Conservation (phyloP, 2,888 invertebrate genomes). For the Mythimna impura region DNA sequence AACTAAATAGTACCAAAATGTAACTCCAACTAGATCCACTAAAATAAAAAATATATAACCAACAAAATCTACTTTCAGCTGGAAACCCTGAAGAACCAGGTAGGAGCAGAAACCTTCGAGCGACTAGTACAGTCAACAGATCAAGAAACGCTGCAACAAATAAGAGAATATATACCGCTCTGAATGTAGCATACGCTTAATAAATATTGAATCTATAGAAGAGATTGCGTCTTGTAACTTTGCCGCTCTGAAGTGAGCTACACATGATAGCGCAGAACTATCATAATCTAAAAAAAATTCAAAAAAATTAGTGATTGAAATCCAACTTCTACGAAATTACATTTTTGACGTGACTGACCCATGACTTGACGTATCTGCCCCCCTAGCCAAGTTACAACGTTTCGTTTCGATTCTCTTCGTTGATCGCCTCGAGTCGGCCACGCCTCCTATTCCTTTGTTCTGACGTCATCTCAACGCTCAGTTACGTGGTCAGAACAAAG, state of each 20-base stretch:
- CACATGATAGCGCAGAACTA: background rate
- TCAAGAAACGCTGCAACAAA: slow-evolving; percentile 93
- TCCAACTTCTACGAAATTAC: background rate
- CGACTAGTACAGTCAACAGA: slow-evolving; percentile 94
- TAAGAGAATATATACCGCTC: slow-evolving; percentile 91
- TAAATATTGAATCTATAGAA: slow-evolving; percentile 23
- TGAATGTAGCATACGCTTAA: slow-evolving; percentile 65
- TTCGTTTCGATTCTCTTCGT: no score
- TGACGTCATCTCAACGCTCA: no score
- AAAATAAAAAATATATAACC: background rate
- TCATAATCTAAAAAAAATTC: background rate
- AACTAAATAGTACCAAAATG: no score
- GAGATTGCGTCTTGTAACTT: background rate
- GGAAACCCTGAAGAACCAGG: slow-evolving; percentile 92
- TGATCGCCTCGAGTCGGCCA: no score
- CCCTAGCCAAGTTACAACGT: no score
- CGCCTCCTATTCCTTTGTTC: no score
- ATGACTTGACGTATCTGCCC: background rate
- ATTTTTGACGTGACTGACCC: background rate
- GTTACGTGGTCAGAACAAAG: no score
- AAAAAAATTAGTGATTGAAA: no score
- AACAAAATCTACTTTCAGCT: slow-evolving; percentile 87
- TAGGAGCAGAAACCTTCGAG: slow-evolving; percentile 94
- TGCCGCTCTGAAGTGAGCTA: background rate
- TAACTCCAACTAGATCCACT: background rate